A percentile compares a stretch with the other conserved stretches of the same genome.
phyloP scores from a whole-genome alignment of 2,888 invertebrate species.

The Agrotis puta region DNA sequence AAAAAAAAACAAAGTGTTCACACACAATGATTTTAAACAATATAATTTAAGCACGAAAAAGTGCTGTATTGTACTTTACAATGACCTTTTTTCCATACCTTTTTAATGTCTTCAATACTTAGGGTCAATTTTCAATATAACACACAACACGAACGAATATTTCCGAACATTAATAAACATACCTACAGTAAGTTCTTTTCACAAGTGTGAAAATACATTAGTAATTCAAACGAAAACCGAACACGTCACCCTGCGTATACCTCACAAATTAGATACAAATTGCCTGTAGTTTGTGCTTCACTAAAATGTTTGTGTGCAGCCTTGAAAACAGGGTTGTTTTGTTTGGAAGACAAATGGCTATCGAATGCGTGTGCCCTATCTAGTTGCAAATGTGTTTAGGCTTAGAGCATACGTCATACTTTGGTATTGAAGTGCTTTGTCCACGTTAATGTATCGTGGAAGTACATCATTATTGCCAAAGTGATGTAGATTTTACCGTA shows the following conservation, averaged over 20 bases:
- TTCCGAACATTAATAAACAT: background rate
- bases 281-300: slow-evolving; percentile 15
- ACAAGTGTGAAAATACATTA: slow-evolving; percentile 12
- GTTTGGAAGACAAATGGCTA: slow-evolving; percentile 53
- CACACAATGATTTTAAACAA: no score
- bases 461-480: background rate
- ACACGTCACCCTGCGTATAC: slow-evolving; percentile 10
- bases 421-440: background rate
- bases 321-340: slow-evolving; percentile 48
- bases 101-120: background rate
- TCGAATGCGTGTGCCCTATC: slow-evolving; percentile 18
- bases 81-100: background rate
- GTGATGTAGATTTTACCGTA: no score
- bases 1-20: no score
- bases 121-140: background rate
- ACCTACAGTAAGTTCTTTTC: background rate
- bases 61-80: no score
- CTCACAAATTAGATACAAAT: slow-evolving; percentile 48
- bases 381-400: slow-evolving; percentile 30
- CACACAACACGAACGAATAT: no score
- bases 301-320: slow-evolving; percentile 41
- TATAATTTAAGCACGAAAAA: no score
- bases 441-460: background rate
- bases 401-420: background rate
- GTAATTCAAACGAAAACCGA: slow-evolving; percentile 17